Percentiles rank a stretch among this genome's conserved stretches.
Evolutionary conservation across 2,797 vertebrate genomes (phyloP).

Genomic region (Channallabes apus): DNA sequence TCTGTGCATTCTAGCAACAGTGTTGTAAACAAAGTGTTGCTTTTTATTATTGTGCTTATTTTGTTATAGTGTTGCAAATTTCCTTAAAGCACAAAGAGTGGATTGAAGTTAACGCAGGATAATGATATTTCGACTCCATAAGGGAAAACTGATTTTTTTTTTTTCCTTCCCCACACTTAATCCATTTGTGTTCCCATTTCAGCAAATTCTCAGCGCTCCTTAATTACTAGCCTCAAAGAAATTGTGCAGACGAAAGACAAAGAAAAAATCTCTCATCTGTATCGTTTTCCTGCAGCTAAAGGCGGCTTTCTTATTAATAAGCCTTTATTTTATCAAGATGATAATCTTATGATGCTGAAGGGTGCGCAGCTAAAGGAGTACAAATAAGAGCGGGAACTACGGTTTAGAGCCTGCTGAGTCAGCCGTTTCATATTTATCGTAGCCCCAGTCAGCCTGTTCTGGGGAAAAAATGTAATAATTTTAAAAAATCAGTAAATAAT

Average conservation of each 20-base stretch:
- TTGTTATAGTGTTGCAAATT: neutral
- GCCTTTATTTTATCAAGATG: slow-evolving; percentile 50
- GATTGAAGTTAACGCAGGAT: slow-evolving; percentile 37
- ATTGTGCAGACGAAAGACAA: slow-evolving; percentile 43
- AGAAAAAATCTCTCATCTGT: slow-evolving; percentile 36
- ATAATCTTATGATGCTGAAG: slow-evolving; percentile 47
- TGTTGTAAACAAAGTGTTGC: neutral
- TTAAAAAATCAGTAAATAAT: slow-evolving; percentile 14
- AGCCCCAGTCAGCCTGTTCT: slow-evolving; percentile 13
- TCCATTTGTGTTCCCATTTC: slow-evolving; percentile 46
- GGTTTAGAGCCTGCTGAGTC: slow-evolving; percentile 44
- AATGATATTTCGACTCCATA: slow-evolving; percentile 46
- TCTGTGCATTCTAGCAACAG: neutral
- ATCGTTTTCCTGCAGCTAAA: slow-evolving; percentile 46
- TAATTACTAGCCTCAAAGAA: slow-evolving; percentile 54
- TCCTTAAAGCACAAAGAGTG: slow-evolving; percentile 1
- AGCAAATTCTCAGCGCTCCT: slow-evolving; percentile 31
- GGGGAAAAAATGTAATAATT: too few relatives aligned
- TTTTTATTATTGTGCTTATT: neutral
- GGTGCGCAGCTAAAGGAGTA: slow-evolving; percentile 26
- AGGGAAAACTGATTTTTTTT: slow-evolving; percentile 1
- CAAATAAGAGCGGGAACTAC: slow-evolving; percentile 43
- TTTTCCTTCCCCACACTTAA: slow-evolving; percentile 33
- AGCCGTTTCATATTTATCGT: slow-evolving; percentile 50
- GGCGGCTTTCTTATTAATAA: slow-evolving; percentile 51